Base-by-base conservation (phyloP, 2,113 vertebrate species). In the Osmerus eperlanus region DNA sequence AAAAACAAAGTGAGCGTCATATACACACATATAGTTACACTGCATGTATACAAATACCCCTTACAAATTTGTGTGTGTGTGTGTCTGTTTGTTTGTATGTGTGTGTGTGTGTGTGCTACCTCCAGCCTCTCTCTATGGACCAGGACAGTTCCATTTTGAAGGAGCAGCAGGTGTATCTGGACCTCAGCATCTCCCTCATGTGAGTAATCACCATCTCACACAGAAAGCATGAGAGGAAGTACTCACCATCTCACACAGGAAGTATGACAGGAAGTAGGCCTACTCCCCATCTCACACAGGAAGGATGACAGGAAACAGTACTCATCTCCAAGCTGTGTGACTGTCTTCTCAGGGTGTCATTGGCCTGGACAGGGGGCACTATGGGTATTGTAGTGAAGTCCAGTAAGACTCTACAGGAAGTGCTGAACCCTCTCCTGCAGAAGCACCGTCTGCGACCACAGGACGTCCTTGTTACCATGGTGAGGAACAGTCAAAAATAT, bases 161-260 rank as follows among this genome's bases (percentile, higher is more conserved):
- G 14, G 93, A 95, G 75, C 91, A 95, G 84, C 94, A 94, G 78
- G 91, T 95, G 75, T 90, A 88, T 36, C 85, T 95, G 87, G 94
- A 95, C 75, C 92, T 88, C 86, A 89, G 93, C 78, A 84, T 95
- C 83, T 91, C 90, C 61, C 93, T 95, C 41, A 87, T 90, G 94
- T 95, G 85, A 95, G 94, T 92, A 52, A 58, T 19, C 54, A 5
- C 11, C 58, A 55, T 12, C 41, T 47, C 15, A 54, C 32, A 67
- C 21, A 67, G 41, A 7, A 11, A 11, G 41, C 9, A 47, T 47
- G 41, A 47, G 4, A 47, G 41, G 9, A 47, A 11, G 41, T 12
- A 11, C 41, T 47, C 18, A 16, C 12, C 8, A 11, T 47, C 58
- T 41, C 15, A 54, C 32, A 67, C 21, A 67, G 41, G 9, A 47